A percentile compares a stretch with the other conserved stretches of the same genome.
Evolutionary conservation across 2,113 vertebrate genomes (phyloP).

Genomic region (Climacteris rufus): DNA sequence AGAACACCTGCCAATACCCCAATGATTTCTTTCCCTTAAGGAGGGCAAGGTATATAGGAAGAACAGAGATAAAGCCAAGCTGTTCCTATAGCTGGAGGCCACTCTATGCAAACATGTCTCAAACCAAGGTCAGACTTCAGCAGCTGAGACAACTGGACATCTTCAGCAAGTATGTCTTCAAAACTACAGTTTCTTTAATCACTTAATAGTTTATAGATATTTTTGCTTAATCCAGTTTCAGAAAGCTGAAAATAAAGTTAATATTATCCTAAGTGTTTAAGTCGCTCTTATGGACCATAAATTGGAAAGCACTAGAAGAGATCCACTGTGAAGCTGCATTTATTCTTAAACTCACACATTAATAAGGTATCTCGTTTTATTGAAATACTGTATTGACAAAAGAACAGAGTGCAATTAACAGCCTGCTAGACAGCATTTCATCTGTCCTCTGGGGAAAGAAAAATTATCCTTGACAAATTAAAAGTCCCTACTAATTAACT

Average conservation of each 20-base stretch:
- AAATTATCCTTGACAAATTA: background rate
- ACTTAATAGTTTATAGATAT: background rate
- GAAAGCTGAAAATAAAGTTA: background rate
- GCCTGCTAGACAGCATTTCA: background rate
- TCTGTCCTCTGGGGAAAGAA: background rate
- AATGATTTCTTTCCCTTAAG: rapidly evolving
- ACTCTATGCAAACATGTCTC: background rate
- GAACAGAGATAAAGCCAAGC: background rate
- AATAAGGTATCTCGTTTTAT: background rate
- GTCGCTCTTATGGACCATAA: background rate
- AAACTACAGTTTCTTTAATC: background rate
- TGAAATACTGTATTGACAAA: background rate
- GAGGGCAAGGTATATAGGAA: background rate
- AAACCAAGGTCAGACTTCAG: background rate
- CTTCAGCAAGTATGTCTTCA: background rate
- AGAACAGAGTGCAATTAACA: background rate
- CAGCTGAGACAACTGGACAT: background rate
- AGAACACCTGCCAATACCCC: background rate
- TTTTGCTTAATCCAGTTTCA: background rate
- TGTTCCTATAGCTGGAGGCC: background rate
- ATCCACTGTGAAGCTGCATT: background rate
- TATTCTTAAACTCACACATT: background rate
- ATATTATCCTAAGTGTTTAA: background rate
- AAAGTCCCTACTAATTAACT: background rate
- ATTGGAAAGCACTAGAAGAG: background rate